These are phyloP conservation scores for Neodontobutis hainanensis DNA, from an alignment of 2,113 vertebrate genomes.

Conservation along the genomic window DNA sequence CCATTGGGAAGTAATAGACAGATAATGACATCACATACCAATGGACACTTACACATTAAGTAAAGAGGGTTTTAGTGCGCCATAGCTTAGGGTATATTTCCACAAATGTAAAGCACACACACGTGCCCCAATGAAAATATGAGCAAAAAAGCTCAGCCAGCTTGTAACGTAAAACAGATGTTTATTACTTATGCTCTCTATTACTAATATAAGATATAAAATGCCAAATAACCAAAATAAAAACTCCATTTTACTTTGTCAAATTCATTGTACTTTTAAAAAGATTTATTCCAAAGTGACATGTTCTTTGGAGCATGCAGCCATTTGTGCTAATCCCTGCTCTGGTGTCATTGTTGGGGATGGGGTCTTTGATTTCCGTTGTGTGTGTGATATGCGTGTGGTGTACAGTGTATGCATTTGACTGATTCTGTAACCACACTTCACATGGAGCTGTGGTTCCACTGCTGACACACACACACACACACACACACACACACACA, in stretches of 20 bases:
- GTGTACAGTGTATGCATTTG: conserved; percentile 18
- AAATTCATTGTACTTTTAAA: conserved; percentile 54
- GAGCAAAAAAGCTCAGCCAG: conserved; percentile 56
- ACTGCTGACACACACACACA: conserved; percentile 40
- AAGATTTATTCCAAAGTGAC: conserved; percentile 60
- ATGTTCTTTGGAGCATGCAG: conserved; percentile 21
- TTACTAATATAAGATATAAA: conserved; percentile 63
- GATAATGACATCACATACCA: conserved; percentile 23
- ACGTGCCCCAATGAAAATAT: conserved; percentile 64
- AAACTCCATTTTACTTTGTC: conserved; percentile 64
- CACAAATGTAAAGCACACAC: conserved; percentile 54
- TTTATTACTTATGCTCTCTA: conserved; percentile 50
- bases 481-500: conserved; percentile 17
- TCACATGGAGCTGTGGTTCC: conserved; percentile 62
- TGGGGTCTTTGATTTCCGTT: conserved; percentile 13
- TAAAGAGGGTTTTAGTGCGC: conserved; percentile 53
- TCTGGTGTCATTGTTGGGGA: conserved; percentile 33
- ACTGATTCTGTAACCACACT: conserved; percentile 54
- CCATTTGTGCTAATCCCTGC: conserved; percentile 10
- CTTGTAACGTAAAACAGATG: conserved; percentile 58
- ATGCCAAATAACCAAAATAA: conserved; percentile 53
- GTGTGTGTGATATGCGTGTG: conserved; percentile 10
- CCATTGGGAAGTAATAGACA: conserved; percentile 25
- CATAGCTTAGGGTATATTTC: conserved; percentile 58
- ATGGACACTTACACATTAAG: conserved; percentile 20